These are phyloP conservation scores for Sacculina carcini DNA, from an alignment of 2,888 invertebrate species.

Conservation along the genomic window DNA sequence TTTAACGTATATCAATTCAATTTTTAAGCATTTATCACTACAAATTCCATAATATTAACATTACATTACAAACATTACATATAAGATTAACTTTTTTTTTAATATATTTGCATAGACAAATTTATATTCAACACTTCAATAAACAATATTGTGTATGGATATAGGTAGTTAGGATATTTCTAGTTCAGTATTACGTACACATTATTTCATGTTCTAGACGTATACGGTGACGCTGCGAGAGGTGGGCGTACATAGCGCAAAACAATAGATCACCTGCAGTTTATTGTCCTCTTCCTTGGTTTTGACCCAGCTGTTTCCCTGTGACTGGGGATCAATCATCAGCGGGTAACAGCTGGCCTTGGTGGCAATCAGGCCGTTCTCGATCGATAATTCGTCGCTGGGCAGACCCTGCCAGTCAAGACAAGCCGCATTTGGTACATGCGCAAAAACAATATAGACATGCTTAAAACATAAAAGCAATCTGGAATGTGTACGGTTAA, in stretches of 20 bases:
- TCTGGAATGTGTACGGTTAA: too few relatives aligned
- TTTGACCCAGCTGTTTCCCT: constrained; percentile 94
- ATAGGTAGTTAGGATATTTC: background rate
- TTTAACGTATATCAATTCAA: too few relatives aligned
- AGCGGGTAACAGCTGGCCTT: constrained; percentile 83
- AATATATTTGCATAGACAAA: too few relatives aligned
- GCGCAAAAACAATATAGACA: background rate
- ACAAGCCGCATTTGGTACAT: constrained; percentile 67
- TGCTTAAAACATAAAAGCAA: background rate
- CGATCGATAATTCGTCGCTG: constrained; percentile 82
- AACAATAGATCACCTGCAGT: constrained; percentile 28
- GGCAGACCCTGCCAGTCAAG: constrained; percentile 88
- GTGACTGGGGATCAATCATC: constrained; percentile 81
- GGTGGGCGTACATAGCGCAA: too few relatives aligned
- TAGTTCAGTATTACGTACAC: background rate
- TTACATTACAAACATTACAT: too few relatives aligned
- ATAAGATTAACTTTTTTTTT: too few relatives aligned
- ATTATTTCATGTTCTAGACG: background rate
- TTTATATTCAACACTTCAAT: too few relatives aligned
- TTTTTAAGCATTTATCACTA: too few relatives aligned
- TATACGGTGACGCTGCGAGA: background rate
- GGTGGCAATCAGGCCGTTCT: constrained; percentile 86
- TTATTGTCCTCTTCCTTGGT: constrained; percentile 71
- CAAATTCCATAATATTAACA: too few relatives aligned
- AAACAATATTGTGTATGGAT: too few relatives aligned